These are phyloP conservation scores for Hetaerina americana DNA, from an alignment of 1,140 invertebrate species.

Conservation along the genomic window DNA sequence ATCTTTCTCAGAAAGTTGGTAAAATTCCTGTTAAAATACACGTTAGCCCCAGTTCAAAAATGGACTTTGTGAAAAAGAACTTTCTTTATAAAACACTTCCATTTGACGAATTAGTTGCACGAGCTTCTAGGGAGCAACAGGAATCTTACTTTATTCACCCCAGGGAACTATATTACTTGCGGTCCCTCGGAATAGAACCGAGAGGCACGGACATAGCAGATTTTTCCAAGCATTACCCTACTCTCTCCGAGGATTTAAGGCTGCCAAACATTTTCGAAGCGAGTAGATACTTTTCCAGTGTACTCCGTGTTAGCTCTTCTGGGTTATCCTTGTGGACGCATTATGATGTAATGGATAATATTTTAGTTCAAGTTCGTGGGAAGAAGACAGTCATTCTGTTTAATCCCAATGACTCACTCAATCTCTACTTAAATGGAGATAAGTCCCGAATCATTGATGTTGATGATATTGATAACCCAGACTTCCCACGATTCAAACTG, in stretches of 20 bases:
- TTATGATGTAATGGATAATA: slow-evolving; percentile 50
- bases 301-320: slow-evolving; percentile 39
- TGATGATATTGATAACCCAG: slow-evolving; percentile 37
- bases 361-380: slow-evolving; percentile 41
- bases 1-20: slow-evolving; percentile 29
- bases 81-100: slow-evolving; percentile 39
- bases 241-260: slow-evolving; percentile 32
- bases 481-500: slow-evolving; percentile 37
- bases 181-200: slow-evolving; percentile 37
- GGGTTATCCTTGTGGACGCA: slow-evolving; percentile 44
- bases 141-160: slow-evolving; percentile 26
- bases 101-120: slow-evolving; percentile 32
- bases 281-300: slow-evolving; percentile 39
- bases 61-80: slow-evolving; percentile 44
- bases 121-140: slow-evolving; percentile 26
- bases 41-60: slow-evolving; percentile 28
- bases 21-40: slow-evolving; percentile 37
- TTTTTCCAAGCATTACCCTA: slow-evolving; percentile 34
- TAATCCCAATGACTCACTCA: slow-evolving; percentile 34
- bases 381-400: slow-evolving; percentile 39
- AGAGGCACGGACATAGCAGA: slow-evolving; percentile 39
- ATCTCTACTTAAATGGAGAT: slow-evolving; percentile 43
- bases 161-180: slow-evolving; percentile 39
- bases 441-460: slow-evolving; percentile 37
- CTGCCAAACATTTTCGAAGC: slow-evolving; percentile 33